Percentiles rank a stretch among this genome's conserved stretches.
Evolutionary conservation across 2,888 invertebrate genomes (phyloP).

Genomic region (Junonia oenone): DNA sequence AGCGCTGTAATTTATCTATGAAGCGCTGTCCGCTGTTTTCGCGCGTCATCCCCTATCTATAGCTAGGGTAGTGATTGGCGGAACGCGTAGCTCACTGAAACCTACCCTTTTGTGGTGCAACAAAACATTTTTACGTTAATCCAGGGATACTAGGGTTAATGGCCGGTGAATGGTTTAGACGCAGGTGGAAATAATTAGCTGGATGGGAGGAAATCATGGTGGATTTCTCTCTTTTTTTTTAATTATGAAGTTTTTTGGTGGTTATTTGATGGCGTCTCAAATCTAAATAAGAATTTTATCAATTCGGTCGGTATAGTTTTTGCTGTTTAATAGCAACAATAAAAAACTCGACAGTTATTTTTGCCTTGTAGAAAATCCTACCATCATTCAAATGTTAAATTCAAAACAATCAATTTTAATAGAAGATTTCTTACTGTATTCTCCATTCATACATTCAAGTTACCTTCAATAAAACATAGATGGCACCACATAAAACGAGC

Average conservation of each 20-base stretch:
- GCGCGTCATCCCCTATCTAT: conserved; percentile 63
- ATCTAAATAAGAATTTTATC: too few species aligned
- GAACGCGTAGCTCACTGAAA: conserved; percentile 50
- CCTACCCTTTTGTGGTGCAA: conserved; percentile 58
- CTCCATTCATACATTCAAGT: too few species aligned
- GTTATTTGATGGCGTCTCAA: background rate
- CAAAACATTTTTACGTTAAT: conserved; percentile 69
- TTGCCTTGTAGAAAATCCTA: too few species aligned
- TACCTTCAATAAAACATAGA: too few species aligned
- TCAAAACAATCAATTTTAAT: too few species aligned
- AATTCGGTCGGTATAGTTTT: too few species aligned
- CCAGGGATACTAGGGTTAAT: conserved; percentile 59
- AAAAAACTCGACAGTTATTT: too few species aligned
- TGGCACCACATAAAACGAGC: too few species aligned
- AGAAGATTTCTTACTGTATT: too few species aligned
- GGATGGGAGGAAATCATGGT: conserved; percentile 14
- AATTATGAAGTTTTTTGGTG: background rate
- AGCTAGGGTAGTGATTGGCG: conserved; percentile 54
- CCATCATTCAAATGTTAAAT: too few species aligned
- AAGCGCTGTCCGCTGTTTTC: conserved; percentile 57
- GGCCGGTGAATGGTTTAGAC: conserved; percentile 43
- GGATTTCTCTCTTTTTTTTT: background rate
- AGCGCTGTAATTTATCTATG: conserved; percentile 47
- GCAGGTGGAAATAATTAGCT: conserved; percentile 26
- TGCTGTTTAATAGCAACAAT: too few species aligned